Evolutionary conservation across 2,113 vertebrate genomes (phyloP).

Genomic region (Hippotragus niger): DNA sequence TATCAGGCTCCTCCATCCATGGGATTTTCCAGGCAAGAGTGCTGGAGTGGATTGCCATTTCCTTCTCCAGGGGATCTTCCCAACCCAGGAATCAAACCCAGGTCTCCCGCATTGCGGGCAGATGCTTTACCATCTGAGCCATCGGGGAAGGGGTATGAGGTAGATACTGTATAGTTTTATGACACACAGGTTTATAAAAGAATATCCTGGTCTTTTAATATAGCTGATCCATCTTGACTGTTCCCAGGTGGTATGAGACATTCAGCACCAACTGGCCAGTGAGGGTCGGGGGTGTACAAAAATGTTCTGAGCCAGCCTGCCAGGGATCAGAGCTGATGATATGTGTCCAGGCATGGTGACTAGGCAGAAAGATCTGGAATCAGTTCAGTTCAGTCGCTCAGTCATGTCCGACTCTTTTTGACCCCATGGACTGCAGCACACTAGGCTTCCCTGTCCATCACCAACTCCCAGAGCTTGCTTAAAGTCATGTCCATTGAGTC

Average conservation of each 20-base stretch:
- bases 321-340: neutral
- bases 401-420: neutral
- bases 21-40: too few species aligned
- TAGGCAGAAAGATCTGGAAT: neutral
- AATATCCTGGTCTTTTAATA: neutral
- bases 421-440: neutral
- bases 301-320: neutral
- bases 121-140: too few species aligned
- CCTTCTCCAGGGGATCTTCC: too few species aligned
- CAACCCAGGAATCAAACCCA: too few species aligned
- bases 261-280: neutral
- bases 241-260: neutral
- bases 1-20: too few species aligned
- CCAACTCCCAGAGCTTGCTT: neutral
- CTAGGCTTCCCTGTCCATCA: neutral
- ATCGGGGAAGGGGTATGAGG: neutral
- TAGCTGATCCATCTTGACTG: neutral
- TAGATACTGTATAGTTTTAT: neutral
- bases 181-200: neutral
- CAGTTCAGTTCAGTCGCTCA: neutral
- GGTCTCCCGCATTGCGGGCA: too few species aligned
- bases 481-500: neutral
- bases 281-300: neutral
- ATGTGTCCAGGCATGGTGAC: neutral
- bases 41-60: too few species aligned